These are phyloP conservation scores for Caenorhabditis japonica DNA, from an alignment of 2,888 invertebrate genomes.

Conservation along the genomic window DNA sequence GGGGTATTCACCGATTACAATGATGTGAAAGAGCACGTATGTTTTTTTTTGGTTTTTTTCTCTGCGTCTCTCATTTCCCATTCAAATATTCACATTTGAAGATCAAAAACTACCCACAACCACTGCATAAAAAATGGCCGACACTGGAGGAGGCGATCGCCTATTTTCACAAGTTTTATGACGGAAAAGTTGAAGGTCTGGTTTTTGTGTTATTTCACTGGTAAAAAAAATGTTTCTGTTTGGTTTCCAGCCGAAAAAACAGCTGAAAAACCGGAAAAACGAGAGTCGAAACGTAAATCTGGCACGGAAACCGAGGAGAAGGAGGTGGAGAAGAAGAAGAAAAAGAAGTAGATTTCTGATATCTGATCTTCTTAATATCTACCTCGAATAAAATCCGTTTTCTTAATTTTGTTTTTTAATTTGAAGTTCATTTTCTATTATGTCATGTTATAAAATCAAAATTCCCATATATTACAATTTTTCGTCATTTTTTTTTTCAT, in stretches of 20 bases:
- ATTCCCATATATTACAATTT: too few relatives aligned
- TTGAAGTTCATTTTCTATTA: too few relatives aligned
- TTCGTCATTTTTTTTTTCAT: too few relatives aligned
- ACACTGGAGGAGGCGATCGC: slow-evolving; percentile 61
- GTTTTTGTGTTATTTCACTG: neutral
- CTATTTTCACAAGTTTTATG: slow-evolving; percentile 60
- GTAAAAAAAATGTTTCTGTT: too few relatives aligned
- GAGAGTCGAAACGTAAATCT: slow-evolving; percentile 35
- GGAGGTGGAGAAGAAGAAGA: slow-evolving; percentile 32
- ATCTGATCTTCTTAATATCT: too few relatives aligned
- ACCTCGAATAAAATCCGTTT: too few relatives aligned
- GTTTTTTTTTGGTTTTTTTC: too few relatives aligned
- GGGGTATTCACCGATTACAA: slow-evolving; percentile 67
- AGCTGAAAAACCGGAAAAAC: slow-evolving; percentile 24
- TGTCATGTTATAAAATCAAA: too few relatives aligned
- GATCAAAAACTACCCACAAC: slow-evolving; percentile 66
- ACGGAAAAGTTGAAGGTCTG: slow-evolving; percentile 53
- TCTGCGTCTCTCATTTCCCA: too few relatives aligned
- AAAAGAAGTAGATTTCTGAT: slow-evolving; percentile 48
- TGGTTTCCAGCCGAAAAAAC: slow-evolving; percentile 13
- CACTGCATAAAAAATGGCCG: slow-evolving; percentile 67
- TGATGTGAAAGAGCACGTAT: slow-evolving; percentile 63
- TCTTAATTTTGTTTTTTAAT: too few relatives aligned
- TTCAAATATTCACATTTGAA: too few relatives aligned
- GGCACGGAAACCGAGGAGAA: slow-evolving; percentile 3